Conservation (phyloP, 2,113 vertebrate species). For the Onychostoma macrolepis region DNA sequence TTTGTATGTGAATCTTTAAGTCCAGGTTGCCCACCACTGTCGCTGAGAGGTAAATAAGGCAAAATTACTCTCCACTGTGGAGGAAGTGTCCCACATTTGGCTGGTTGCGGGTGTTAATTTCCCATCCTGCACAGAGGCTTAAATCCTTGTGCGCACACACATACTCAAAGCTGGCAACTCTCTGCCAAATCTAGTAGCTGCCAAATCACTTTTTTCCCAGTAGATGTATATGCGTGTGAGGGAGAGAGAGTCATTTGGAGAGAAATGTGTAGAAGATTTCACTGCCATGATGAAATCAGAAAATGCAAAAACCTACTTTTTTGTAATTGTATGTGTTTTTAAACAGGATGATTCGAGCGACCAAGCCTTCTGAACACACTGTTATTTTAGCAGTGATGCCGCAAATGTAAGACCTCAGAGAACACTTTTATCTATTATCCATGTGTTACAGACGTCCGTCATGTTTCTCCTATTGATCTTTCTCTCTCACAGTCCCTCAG, state of each 20-base stretch:
- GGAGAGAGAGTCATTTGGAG: neutral
- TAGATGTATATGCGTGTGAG: neutral
- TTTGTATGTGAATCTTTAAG: neutral
- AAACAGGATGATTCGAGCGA: conserved; percentile 88
- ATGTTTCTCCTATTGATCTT: conserved; percentile 12
- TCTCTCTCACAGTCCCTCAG: conserved; percentile 77
- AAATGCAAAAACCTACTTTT: neutral
- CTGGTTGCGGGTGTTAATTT: neutral
- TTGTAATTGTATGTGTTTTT: neutral
- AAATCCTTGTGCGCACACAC: neutral
- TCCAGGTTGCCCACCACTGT: neutral
- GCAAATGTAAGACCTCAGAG: conserved; percentile 77
- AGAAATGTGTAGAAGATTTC: neutral
- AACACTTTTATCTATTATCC: conserved; percentile 9
- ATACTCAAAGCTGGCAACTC: neutral
- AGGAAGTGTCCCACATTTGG: neutral
- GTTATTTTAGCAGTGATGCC: conserved; percentile 90
- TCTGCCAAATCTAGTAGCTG: neutral
- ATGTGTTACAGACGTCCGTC: conserved; percentile 18
- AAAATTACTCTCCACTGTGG: neutral
- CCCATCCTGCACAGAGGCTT: neutral
- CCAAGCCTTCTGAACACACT: conserved; percentile 86
- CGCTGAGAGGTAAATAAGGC: neutral
- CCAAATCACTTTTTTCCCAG: neutral
- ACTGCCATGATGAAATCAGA: neutral